A percentile compares a stretch with the other conserved stretches of the same genome.
These are phyloP conservation scores for Quiscalus mexicanus DNA, from an alignment of 2,113 vertebrate species.

Conservation along the genomic window DNA sequence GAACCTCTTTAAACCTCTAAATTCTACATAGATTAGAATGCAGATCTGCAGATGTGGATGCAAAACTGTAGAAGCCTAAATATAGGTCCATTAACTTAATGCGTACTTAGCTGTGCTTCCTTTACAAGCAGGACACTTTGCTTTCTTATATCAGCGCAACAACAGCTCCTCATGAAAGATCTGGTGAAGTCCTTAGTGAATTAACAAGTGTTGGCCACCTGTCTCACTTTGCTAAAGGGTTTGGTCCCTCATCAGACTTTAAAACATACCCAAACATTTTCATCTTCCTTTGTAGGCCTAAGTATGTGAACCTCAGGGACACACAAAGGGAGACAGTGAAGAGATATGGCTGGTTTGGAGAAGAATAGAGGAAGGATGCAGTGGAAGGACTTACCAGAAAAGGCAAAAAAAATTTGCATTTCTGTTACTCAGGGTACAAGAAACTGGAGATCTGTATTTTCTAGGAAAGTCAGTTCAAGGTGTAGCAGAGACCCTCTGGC, in stretches of 20 bases:
- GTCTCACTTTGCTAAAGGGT: background rate
- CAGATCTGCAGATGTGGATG: background rate
- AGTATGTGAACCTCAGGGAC: accelerated
- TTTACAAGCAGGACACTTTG: background rate
- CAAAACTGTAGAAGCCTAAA: background rate
- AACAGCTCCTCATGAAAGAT: background rate
- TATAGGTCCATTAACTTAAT: background rate
- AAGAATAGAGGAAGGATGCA: background rate
- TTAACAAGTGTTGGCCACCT: background rate
- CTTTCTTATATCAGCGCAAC: background rate
- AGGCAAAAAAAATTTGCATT: background rate
- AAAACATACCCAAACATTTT: background rate
- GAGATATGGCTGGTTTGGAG: background rate
- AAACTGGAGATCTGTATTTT: background rate
- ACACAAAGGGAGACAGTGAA: background rate
- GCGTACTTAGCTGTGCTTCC: background rate
- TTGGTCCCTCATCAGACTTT: background rate
- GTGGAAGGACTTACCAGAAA: background rate
- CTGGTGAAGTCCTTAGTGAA: background rate
- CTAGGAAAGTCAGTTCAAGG: background rate
- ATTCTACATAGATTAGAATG: background rate
- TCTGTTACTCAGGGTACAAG: background rate
- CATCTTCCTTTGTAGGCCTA: background rate
- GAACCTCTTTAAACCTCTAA: background rate
- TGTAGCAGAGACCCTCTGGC: background rate